Evolutionary conservation across 2,113 vertebrate genomes (phyloP), one percentile per base, ranked within the genome.

Genomic region (Pituophis catenifer): DNA sequence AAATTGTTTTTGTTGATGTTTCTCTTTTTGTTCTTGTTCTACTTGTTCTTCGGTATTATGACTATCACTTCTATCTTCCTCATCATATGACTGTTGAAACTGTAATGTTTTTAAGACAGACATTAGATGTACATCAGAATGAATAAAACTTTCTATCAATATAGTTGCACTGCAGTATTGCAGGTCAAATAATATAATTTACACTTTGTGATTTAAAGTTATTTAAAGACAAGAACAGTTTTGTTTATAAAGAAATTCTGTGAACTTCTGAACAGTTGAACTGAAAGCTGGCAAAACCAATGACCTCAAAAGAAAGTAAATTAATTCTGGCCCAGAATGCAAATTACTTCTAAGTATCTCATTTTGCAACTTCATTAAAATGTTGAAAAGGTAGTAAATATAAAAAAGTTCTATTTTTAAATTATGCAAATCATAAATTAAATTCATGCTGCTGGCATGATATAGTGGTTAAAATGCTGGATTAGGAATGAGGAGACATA

Each of bases 101-200:
- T 98, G 94, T 94, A 91, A 96, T 48, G 97, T 96, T 96, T 96
- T 62, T 93, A 62, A 95, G 94, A 95, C 94, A 95, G 8, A 94
- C 1, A 29, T 93, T 91, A 93, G 94, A 70, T 26, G 15, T n/a
- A 11, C 1, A 90, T 44, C 81, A 93, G 11, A 8, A 94, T 54
- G 33, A 10, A 93, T 50, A 89, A 23, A 52, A 0, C 0, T 29
- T 93, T n/a, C 7, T 92, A 52, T 44, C 8, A 81, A 21, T 81
- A 44, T 21, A 70, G 29, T 17, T 70, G 29, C 65, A 94, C 52
- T n/a, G 54, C n/a, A 21, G 93, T 89, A 8, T 44, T 12, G 26
- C 88, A 93, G 15, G 48, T 15, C 54, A 87, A 44, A 86, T 29
- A 59, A 12, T 59, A 24, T 26, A 85, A 50, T 90, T 23, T n/a